A percentile compares a stretch with the other conserved stretches of the same genome.
phyloP scores from a whole-genome alignment of 2,888 invertebrate species.

The Electrophaes corylata region DNA sequence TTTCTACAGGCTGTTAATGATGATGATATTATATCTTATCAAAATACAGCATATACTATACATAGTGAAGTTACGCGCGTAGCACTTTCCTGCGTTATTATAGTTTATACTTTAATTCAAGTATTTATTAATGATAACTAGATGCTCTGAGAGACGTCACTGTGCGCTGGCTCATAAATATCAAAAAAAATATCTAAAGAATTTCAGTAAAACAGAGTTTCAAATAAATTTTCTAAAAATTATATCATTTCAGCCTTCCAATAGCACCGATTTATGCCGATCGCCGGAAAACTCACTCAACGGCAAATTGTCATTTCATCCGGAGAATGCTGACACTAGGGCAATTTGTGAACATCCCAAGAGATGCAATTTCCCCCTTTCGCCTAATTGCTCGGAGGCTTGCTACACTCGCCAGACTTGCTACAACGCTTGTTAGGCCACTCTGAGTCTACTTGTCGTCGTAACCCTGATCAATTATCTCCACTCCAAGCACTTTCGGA shows the following conservation, averaged over 20 bases:
- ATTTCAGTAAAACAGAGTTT: no score
- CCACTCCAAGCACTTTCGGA: constrained; percentile 23
- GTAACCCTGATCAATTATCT: constrained; percentile 59
- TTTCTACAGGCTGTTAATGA: no score
- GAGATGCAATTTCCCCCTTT: constrained; percentile 76
- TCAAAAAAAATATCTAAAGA: no score
- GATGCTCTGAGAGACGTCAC: no score
- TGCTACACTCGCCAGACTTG: constrained; percentile 36
- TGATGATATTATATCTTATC: no score
- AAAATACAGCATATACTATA: no score
- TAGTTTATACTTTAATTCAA: no score
- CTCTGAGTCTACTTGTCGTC: constrained; percentile 52
- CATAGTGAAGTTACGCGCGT: no score
- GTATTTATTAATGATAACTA: no score
- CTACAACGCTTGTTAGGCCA: constrained; percentile 62
- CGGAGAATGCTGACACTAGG: constrained; percentile 65
- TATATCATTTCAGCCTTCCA: constrained; percentile 9
- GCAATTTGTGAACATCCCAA: constrained; percentile 75
- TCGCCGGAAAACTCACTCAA: constrained; percentile 41
- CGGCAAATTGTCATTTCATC: constrained; percentile 67
- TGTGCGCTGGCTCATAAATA: no score
- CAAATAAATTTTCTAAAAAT: no score
- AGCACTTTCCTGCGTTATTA: no score
- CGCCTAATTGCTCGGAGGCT: constrained; percentile 66
- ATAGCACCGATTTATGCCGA: constrained; percentile 11